Evolutionary conservation across 1,140 invertebrate species (phyloP).

Genomic region (Meloidogyne chitwoodi): DNA sequence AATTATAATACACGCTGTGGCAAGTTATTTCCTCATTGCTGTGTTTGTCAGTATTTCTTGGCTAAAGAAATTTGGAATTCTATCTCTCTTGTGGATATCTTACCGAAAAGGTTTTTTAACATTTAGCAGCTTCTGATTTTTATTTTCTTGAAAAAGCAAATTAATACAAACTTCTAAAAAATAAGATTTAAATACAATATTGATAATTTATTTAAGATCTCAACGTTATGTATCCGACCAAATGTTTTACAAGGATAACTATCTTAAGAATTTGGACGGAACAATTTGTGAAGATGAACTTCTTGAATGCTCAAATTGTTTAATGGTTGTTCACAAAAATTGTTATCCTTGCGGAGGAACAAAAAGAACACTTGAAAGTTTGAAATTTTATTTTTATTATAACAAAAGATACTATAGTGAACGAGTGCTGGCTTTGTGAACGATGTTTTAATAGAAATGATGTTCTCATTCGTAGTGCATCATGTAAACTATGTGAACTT

Average conservation of each 20-base stretch:
- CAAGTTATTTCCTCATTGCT: conserved; percentile 21
- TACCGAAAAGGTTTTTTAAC: conserved; percentile 12
- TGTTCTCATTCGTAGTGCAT: conserved; percentile 23
- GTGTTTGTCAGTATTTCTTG: conserved; percentile 35
- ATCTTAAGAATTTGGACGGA: not conserved
- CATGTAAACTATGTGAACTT: conserved; percentile 27
- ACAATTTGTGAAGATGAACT: conserved; percentile 19
- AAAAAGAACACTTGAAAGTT: not conserved
- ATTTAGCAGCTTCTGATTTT: not conserved
- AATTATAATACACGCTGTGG: conserved; percentile 6
- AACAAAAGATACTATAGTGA: not conserved
- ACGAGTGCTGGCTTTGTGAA: conserved; percentile 18
- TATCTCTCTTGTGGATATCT: not conserved
- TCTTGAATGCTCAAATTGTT: conserved; percentile 27
- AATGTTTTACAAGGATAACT: conserved; percentile 27
- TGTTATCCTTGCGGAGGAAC: conserved; percentile 22
- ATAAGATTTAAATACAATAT: no score
- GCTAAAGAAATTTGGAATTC: conserved; percentile 5
- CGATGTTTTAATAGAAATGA: conserved; percentile 20
- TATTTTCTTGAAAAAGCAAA: no score
- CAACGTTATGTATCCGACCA: conserved; percentile 27
- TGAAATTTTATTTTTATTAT: not conserved
- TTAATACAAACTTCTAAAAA: no score
- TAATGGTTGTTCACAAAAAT: conserved; percentile 24
- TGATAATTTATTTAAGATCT: conserved; percentile 20